Evolutionary conservation across 2,797 vertebrate genomes (phyloP), one percentile per base, ranked within the genome.

Genomic region (Carduelis carduelis): DNA sequence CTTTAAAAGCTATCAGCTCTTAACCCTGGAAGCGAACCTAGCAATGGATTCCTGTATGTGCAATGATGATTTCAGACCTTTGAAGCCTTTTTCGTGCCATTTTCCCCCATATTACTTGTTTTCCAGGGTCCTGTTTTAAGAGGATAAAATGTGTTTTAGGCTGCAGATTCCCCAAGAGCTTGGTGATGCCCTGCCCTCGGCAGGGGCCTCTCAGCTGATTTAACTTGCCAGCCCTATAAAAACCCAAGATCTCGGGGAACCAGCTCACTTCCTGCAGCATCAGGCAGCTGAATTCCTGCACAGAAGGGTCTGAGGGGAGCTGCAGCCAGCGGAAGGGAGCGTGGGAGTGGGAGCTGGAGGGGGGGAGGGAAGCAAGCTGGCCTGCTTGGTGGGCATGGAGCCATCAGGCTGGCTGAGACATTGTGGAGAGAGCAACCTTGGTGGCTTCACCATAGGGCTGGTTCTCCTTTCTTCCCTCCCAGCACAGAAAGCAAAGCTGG

Each of bases 281-380:
- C 79, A 91, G 76, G 83, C 83, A 91, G 83, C 86, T 69, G 79
- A 93, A 88, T 90, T 87, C 39, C n/a, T 64, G 57, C 18, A 12
- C 83, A 74, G 86, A 94, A 96, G 85, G 85, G 88, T 74, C 88
- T 56, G 84, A 75, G 41, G 37, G 43, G 87, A 94, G 60, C 70
- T 3, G 15, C 55, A 86, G 82, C 70, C 9, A 78, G 87, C 41
- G 2, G 92, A 93, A 96, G 90, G 76, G 50, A 93, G 79, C 1
- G 88, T 93, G 85, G 94, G 94, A 96, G 92, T 26, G 39, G 89
- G 81, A 96, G 89, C 66, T 46, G 53, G 75, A 92, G 34, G 53
- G 75, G 90, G 34, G 43, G 60, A 72, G 35, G 19, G 60, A 88
- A 93, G 78, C 9, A 8, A 78, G 91, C 57, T 30, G 32, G 88